Evolutionary conservation across 2,888 invertebrate genomes (phyloP).

Genomic region (Papilio protenor): DNA sequence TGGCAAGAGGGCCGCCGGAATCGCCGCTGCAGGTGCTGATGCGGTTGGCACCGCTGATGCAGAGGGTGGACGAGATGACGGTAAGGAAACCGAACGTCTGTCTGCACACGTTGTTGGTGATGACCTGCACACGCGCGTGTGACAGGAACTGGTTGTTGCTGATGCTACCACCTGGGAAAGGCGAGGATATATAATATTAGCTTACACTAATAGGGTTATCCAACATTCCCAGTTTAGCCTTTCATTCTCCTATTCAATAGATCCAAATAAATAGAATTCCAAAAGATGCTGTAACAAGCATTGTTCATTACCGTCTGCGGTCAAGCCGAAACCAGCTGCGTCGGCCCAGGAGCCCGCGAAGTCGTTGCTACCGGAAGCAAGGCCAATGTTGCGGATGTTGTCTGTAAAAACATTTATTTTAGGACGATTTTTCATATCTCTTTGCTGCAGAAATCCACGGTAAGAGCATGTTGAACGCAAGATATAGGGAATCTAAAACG

Average conservation of each 20-base stretch:
- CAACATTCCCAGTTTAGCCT: too few species aligned
- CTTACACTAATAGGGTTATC: too few species aligned
- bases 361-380: neutral
- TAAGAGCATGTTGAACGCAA: neutral
- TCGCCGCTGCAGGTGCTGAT: neutral
- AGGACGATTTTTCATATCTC: neutral
- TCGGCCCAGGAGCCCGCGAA: neutral
- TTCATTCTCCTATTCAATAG: too few species aligned
- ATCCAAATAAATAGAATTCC: too few species aligned
- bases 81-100: neutral
- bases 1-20: neutral
- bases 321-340: neutral
- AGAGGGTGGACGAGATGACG: neutral
- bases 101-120: neutral
- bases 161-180: neutral
- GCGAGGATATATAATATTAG: neutral
- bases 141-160: conserved; percentile 2
- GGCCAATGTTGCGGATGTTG: conserved; percentile 2
- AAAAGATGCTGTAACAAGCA: too few species aligned
- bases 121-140: neutral
- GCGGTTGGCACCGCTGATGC: neutral
- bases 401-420: neutral
- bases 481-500: neutral
- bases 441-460: neutral
- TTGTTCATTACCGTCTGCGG: neutral